Evolutionary conservation across 2,113 vertebrate genomes (phyloP).

Genomic region (Galemys pyrenaicus): DNA sequence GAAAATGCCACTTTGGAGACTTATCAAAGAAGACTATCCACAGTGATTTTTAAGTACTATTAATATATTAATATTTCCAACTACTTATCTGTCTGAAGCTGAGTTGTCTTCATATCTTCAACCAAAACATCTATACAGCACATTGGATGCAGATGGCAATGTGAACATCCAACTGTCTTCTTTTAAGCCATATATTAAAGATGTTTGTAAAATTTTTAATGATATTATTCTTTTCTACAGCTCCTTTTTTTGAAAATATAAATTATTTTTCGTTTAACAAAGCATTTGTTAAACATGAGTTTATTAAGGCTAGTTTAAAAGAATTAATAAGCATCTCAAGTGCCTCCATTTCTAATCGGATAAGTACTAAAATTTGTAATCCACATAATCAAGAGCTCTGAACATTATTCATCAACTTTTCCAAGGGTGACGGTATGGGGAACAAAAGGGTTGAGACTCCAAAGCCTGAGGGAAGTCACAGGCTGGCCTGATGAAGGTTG

Average conservation of each 20-base stretch:
- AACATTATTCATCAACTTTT: not conserved
- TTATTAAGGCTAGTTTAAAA: slow-evolving; percentile 5
- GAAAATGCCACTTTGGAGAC: not conserved
- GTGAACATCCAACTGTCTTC: not conserved
- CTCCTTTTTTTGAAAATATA: not conserved
- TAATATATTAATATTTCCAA: not conserved
- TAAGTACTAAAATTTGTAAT: not conserved
- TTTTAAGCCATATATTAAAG: not conserved
- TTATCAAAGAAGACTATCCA: not conserved
- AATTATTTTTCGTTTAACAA: not conserved
- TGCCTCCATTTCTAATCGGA: not conserved
- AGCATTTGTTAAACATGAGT: not conserved
- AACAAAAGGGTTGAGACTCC: not conserved
- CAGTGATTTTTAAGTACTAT: not conserved
- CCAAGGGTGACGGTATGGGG: not conserved
- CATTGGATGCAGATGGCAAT: not conserved
- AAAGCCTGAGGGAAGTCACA: not conserved
- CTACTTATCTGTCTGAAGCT: not conserved
- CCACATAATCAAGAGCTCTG: not conserved
- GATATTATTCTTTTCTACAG: not conserved
- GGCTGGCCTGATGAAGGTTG: not conserved
- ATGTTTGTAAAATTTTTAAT: not conserved
- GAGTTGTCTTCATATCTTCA: not conserved
- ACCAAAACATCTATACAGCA: not conserved
- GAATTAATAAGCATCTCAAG: not conserved